Evolutionary conservation across 2,888 invertebrate species (phyloP), one percentile per base, ranked within the genome.

Genomic region (Oxycera nigricornis): DNA sequence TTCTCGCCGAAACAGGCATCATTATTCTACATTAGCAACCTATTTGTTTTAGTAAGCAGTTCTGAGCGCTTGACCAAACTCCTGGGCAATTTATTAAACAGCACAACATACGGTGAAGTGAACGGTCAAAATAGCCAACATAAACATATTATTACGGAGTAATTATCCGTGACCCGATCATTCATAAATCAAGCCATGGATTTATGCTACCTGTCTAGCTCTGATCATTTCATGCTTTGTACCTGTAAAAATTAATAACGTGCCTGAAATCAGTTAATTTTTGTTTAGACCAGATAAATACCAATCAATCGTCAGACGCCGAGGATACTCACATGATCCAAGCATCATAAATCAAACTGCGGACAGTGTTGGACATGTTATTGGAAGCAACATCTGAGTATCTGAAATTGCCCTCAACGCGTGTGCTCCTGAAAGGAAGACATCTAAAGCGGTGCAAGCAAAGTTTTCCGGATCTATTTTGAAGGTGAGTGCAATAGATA

Each of bases 211-310:
- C n/a, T 7, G 20, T 70, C 28, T 31, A 31, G 14, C 50, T n/a
- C n/a, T 26, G 28, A 28, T 17, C 61, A 61, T n/a, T 65, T 39
- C 41, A n/a, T n/a, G n/a, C n/a, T n/a, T n/a, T n/a, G 22, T 35
- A 31, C 24, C 39, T 39, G 35, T 20, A 55, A 52, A 70, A 70
- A 70, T 55, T 70, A 70, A 70, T 70, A 70, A 70, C 28, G 35
- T 35, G 30, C 31, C 20, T 70, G 35, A 26, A 70, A 52, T 55
- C 70, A 70, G 70, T 70, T 70, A 70, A 70, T 55, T 70, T 70
- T 55, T 70, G 55, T 70, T 70, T 55, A 70, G 70, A 70, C 70
- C 35, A 70, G 70, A 70, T 70, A 55, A 46, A 68, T 68, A 46
- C 46, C 67, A 68, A 68, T 68, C 67, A 68, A 68, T 68, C 67